Conservation (phyloP, 2,888 invertebrate genomes). For the Lymantria monacha region DNA sequence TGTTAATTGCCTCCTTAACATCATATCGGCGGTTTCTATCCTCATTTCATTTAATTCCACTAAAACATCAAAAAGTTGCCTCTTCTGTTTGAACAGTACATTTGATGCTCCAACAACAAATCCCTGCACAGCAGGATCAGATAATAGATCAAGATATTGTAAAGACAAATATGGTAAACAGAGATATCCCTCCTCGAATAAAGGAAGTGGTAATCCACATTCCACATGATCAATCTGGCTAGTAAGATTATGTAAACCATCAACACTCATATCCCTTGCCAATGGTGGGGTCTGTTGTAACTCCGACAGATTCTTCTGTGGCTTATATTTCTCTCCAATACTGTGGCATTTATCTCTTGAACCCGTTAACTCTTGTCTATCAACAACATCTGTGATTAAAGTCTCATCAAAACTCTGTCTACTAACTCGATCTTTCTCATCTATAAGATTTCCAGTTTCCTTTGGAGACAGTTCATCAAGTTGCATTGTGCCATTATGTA, state of each 20-base stretch:
- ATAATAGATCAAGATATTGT: slow-evolving; percentile 95
- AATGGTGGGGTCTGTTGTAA: slow-evolving; percentile 80
- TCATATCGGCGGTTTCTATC: slow-evolving; percentile 91
- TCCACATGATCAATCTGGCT: slow-evolving; percentile 86
- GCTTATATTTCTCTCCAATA: slow-evolving; percentile 75
- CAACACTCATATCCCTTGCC: slow-evolving; percentile 86
- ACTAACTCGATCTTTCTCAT: slow-evolving; percentile 72
- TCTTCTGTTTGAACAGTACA: slow-evolving; percentile 97
- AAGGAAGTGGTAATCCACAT: slow-evolving; percentile 93
- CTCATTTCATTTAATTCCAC: slow-evolving; percentile 94
- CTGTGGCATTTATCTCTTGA: slow-evolving; percentile 75
- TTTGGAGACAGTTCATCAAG: slow-evolving; percentile 67
- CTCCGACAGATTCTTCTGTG: slow-evolving; percentile 60
- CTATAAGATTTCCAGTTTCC: slow-evolving; percentile 66
- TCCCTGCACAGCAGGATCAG: slow-evolving; percentile 92
- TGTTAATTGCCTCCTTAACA: slow-evolving; percentile 90
- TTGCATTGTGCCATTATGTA: slow-evolving; percentile 51
- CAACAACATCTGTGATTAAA: slow-evolving; percentile 58
- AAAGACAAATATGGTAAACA: slow-evolving; percentile 98
- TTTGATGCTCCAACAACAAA: slow-evolving; percentile 98
- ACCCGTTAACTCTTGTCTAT: slow-evolving; percentile 59
- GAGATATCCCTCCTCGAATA: slow-evolving; percentile 95
- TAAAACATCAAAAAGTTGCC: slow-evolving; percentile 94
- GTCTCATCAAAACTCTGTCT: slow-evolving; percentile 73
- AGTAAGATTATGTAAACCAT: slow-evolving; percentile 83